phyloP scores from a whole-genome alignment of 2,888 invertebrate species.

The Ornithoptera alexandrae region DNA sequence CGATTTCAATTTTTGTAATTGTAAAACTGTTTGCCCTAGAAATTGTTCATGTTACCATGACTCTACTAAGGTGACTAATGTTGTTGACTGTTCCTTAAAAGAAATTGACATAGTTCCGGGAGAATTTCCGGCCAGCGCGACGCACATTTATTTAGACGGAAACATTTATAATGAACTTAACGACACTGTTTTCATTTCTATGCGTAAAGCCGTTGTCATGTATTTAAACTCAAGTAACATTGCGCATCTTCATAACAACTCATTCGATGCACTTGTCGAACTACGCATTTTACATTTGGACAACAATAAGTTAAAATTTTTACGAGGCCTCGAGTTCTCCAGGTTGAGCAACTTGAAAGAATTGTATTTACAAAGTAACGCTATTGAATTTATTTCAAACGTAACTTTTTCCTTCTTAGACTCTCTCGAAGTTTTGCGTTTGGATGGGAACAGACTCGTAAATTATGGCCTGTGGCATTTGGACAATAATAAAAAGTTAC shows the following conservation, averaged over 20 bases:
- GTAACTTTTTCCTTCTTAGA: constrained; percentile 88
- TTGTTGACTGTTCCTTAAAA: constrained; percentile 93
- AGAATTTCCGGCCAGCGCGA: constrained; percentile 93
- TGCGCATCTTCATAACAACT: constrained; percentile 90
- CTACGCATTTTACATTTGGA: constrained; percentile 91
- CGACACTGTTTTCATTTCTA: constrained; percentile 66
- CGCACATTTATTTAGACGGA: constrained; percentile 95
- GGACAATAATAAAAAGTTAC: constrained; percentile 84
- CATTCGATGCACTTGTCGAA: constrained; percentile 88
- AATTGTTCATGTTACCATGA: constrained; percentile 97
- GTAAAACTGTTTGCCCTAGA: constrained; percentile 95
- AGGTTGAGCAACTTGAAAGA: constrained; percentile 89
- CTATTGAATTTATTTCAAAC: constrained; percentile 88
- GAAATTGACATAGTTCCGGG: constrained; percentile 87
- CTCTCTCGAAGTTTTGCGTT: constrained; percentile 88
- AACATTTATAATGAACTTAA: constrained; percentile 89
- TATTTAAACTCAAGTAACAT: constrained; percentile 92
- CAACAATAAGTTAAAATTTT: constrained; percentile 88
- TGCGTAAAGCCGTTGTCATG: constrained; percentile 81
- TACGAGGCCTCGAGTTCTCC: constrained; percentile 91
- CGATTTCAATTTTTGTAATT: constrained; percentile 96
- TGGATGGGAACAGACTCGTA: constrained; percentile 91
- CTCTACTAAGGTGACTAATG: constrained; percentile 93
- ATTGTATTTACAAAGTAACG: constrained; percentile 92
- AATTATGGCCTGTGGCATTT: constrained; percentile 91